Conservation (phyloP, 2,888 invertebrate genomes). For the Diarsia rubi region DNA sequence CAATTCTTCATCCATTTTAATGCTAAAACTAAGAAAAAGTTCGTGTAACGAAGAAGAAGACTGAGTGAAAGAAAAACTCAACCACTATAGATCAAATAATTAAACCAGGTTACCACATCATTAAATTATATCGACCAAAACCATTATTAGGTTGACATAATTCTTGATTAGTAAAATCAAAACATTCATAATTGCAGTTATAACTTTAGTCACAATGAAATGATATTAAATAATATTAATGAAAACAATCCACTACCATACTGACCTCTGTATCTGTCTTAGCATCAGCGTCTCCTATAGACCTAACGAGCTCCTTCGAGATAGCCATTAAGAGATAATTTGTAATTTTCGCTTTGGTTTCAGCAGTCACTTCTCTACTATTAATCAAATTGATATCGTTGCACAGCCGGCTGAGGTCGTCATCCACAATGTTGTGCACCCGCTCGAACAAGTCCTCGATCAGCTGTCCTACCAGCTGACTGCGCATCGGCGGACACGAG, state of each 20-base stretch:
- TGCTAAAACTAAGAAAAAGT: not conserved
- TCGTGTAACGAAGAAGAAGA: not conserved
- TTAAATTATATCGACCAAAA: slow-evolving; percentile 69
- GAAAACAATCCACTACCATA: slow-evolving; percentile 70
- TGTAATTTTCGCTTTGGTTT: slow-evolving; percentile 88
- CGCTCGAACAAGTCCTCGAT: slow-evolving; percentile 88
- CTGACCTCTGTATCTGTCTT: slow-evolving; percentile 90
- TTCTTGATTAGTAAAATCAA: slow-evolving; percentile 69
- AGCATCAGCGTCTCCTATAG: slow-evolving; percentile 88
- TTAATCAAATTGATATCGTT: slow-evolving; percentile 80
- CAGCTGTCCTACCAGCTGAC: slow-evolving; percentile 87
- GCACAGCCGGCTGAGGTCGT: slow-evolving; percentile 84
- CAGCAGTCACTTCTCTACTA: slow-evolving; percentile 80
- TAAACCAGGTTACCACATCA: slow-evolving; percentile 53
- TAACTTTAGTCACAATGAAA: slow-evolving; percentile 82
- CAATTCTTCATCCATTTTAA: not conserved
- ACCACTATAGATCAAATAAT: slow-evolving; percentile 5
- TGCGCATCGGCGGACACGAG: slow-evolving; percentile 87
- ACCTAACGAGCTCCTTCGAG: slow-evolving; percentile 89
- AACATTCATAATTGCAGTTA: slow-evolving; percentile 72
- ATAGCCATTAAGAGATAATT: slow-evolving; percentile 90
- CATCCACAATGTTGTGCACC: slow-evolving; percentile 85
- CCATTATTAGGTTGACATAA: slow-evolving; percentile 71
- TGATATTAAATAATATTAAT: slow-evolving; percentile 52
- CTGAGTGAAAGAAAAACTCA: not conserved